Evolutionary conservation across 2,797 vertebrate species (phyloP), one percentile per base, ranked within the genome.

Genomic region (Takifugu rubripes): DNA sequence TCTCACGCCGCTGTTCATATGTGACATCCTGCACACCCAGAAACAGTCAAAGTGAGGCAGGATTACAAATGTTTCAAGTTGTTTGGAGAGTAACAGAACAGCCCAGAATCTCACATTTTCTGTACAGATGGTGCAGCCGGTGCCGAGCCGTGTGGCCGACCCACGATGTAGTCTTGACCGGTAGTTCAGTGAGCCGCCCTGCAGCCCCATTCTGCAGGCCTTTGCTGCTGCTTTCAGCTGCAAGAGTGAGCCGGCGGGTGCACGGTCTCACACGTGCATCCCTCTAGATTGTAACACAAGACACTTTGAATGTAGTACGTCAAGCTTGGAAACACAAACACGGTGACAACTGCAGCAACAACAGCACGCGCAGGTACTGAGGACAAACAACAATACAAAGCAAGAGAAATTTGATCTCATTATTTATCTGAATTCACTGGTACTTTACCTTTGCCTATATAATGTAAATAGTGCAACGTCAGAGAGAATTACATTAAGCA

Each of bases 241-340:
- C 36, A 14, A 40, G 36, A 14, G 36, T 14, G 36, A 40, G 36
- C 43, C 43, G 43, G 52, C 64, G 14, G 72, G 80, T 68, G 85
- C 87, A 83, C 70, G 70, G 87, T 91, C 87, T 89, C 87, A 87
- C 90, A 90, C 89, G 89, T 91, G 84, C 88, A 88, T 86, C 21
- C 83, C 75, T 83, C 84, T 89, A 88, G 93, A 95, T 94, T 96
- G 94, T 95, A 94, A 93, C 89, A 93, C 92, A 91, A 93, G 94
- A 95, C 93, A 92, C 86, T 85, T 88, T 97, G 95, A 98, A 99
- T 99, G 95, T 98, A 96, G 93, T 92, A 12, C 88, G 79, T 87
- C 68, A 75, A 87, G 88, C 74, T 58, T 66, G 87, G 87, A 68
- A 77, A 69, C 78, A 69, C 66, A 67, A 56, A 69, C 53, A 65